Evolutionary conservation across 1,140 invertebrate genomes (phyloP).

Genomic region (Macrosteles quadrilineatus): DNA sequence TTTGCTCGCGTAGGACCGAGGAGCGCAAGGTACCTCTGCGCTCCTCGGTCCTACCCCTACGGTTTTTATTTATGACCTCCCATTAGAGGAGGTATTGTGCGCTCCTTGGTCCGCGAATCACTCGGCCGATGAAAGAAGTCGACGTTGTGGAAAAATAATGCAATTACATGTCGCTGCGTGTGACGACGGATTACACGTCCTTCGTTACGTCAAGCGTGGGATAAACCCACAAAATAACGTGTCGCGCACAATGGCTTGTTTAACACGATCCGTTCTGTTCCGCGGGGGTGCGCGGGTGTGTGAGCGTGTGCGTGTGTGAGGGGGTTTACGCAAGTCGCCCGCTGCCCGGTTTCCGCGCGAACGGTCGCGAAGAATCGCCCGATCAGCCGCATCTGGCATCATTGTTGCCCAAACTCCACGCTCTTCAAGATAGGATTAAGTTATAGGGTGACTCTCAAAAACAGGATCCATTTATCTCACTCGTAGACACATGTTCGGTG

Average conservation of each 20-base stretch:
- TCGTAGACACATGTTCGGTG: slow-evolving; percentile 3
- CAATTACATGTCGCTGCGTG: too few species aligned
- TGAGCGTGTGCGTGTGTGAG: background rate
- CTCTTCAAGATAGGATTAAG: slow-evolving; percentile 26
- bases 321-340: slow-evolving; percentile 12
- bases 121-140: too few species aligned
- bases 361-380: slow-evolving; percentile 10
- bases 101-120: too few species aligned
- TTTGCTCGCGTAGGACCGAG: too few species aligned
- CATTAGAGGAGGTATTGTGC: too few species aligned
- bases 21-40: too few species aligned
- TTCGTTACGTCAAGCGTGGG: slow-evolving; percentile 1
- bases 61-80: too few species aligned
- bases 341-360: slow-evolving; percentile 18
- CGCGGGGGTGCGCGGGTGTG: background rate
- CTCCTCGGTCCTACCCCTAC: too few species aligned
- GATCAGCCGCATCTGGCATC: slow-evolving; percentile 24
- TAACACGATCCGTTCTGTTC: background rate
- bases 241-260: slow-evolving; percentile 9
- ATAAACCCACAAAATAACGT: slow-evolving; percentile 1
- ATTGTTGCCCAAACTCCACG: slow-evolving; percentile 23
- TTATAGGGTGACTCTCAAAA: slow-evolving; percentile 25
- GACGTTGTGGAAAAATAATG: too few species aligned
- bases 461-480: slow-evolving; percentile 25
- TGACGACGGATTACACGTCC: too few species aligned